Evolutionary conservation across 2,888 invertebrate genomes (phyloP).

Genomic region (Andricus quercusramuli): DNA sequence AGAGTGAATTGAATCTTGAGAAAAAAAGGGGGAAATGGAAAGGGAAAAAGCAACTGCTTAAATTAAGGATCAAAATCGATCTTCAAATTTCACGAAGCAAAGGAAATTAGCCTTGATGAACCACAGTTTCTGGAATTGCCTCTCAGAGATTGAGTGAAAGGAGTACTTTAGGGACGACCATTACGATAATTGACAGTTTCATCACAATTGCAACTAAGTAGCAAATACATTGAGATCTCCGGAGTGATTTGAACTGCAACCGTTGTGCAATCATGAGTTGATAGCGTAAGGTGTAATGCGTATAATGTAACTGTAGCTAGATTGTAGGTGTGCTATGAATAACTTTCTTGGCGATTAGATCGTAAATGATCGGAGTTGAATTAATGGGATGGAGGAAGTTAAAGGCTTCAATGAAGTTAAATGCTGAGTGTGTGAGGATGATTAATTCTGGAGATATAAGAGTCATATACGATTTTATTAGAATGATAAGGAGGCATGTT

Average conservation of each 20-base stretch:
- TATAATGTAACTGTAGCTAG: neutral
- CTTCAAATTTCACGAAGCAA: conserved; percentile 29
- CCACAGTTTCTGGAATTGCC: neutral
- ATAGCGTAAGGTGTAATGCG: conserved; percentile 7
- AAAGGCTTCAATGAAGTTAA: neutral
- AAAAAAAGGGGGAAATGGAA: neutral
- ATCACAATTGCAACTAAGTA: conserved; percentile 3
- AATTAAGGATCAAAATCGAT: conserved; percentile 3
- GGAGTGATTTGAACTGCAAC: neutral
- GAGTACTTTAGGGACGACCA: neutral
- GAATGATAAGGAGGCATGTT: neutral
- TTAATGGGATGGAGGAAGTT: neutral
- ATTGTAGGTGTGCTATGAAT: conserved; percentile 17
- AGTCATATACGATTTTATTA: neutral
- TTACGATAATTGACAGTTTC: conserved; percentile 11
- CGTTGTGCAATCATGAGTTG: conserved; percentile 13
- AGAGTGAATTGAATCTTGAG: conserved; percentile 39
- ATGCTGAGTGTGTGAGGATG: neutral
- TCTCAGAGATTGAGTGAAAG: neutral
- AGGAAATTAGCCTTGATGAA: conserved; percentile 8
- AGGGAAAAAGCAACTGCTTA: neutral
- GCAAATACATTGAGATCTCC: neutral
- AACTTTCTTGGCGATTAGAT: conserved; percentile 4
- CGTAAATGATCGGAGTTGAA: neutral
- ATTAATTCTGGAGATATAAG: neutral